Evolutionary conservation across 2,888 invertebrate genomes (phyloP).

Genomic region (Aleiodes testaceus): DNA sequence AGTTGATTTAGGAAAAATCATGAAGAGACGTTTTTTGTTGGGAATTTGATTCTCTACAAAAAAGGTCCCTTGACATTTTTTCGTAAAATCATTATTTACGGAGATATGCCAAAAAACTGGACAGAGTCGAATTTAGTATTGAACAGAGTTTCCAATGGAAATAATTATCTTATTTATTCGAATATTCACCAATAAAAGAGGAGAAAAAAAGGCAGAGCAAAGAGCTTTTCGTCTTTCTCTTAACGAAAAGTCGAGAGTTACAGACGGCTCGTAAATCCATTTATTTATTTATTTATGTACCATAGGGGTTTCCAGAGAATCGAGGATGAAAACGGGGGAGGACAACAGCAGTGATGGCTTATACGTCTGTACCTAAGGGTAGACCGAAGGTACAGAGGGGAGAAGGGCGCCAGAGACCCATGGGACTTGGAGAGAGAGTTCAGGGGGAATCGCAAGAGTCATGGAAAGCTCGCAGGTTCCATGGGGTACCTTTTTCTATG

Average conservation of each 20-base stretch:
- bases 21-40: too few species aligned
- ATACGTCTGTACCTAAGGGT: constrained; percentile 41
- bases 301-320: constrained; percentile 58
- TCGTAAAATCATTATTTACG: too few species aligned
- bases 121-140: too few species aligned
- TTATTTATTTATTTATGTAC: constrained; percentile 73
- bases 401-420: constrained; percentile 54
- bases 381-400: constrained; percentile 51
- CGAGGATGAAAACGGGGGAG: constrained; percentile 45
- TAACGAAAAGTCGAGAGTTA: constrained; percentile 36
- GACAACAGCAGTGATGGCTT: constrained; percentile 44
- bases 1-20: too few species aligned
- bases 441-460: constrained; percentile 66
- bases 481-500: constrained; percentile 27
- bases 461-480: constrained; percentile 57
- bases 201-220: neutral
- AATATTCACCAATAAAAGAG: neutral
- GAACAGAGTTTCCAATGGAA: too few species aligned
- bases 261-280: constrained; percentile 67
- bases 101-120: too few species aligned
- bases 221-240: constrained; percentile 12
- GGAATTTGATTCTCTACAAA: too few species aligned
- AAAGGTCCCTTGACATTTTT: too few species aligned
- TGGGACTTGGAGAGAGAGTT: constrained; percentile 59
- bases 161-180: too few species aligned